phyloP scores from a whole-genome alignment of 2,113 vertebrate species.

The Scolopax mira region DNA sequence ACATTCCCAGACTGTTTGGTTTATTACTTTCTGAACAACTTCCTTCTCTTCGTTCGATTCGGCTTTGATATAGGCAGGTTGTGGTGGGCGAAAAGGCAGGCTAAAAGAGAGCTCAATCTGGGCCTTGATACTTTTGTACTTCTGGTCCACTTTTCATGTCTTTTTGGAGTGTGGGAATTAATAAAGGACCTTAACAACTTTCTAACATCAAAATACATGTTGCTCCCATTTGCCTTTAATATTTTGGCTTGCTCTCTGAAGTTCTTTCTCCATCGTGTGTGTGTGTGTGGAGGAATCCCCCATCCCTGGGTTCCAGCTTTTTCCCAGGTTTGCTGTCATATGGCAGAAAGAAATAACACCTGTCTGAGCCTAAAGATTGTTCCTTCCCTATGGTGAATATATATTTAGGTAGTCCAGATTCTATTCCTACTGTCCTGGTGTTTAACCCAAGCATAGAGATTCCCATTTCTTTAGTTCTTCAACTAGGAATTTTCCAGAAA shows the following conservation, averaged over 20 bases:
- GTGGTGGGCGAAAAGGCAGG: neutral
- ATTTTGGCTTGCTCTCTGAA: neutral
- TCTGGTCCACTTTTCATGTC: rapidly evolving
- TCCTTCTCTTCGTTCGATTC: neutral
- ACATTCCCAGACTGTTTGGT: neutral
- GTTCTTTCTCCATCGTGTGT: neutral
- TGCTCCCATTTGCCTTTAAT: neutral
- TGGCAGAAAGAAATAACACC: neutral
- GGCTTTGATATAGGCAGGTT: neutral
- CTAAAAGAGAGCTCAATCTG: neutral
- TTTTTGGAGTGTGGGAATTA: neutral
- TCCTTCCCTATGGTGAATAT: rapidly evolving
- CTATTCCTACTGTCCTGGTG: rapidly evolving
- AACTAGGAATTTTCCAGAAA: neutral
- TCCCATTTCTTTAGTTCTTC: neutral
- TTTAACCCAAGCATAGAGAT: neutral
- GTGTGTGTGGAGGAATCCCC: neutral
- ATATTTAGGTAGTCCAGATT: neutral
- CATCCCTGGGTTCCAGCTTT: neutral
- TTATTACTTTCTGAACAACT: neutral
- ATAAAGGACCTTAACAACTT: neutral
- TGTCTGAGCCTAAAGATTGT: neutral
- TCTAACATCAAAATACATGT: neutral
- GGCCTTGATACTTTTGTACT: rapidly evolving
- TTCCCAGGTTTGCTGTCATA: neutral